phyloP scores from a whole-genome alignment of 1,140 invertebrate species.

The Drosophila melanica region DNA sequence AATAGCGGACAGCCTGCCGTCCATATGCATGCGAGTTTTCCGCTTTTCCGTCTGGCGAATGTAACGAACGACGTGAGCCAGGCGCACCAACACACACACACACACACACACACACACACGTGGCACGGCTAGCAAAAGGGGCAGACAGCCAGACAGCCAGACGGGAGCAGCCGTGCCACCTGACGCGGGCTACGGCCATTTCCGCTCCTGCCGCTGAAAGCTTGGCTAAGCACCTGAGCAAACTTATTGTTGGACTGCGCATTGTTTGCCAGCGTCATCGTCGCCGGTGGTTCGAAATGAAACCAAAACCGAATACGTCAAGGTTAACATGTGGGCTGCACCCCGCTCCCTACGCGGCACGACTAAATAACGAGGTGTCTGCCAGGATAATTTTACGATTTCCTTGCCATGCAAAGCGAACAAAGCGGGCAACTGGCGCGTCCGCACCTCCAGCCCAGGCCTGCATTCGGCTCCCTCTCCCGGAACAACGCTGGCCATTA shows the following conservation, averaged over 20 bases:
- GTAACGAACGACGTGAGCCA: conserved; percentile 39
- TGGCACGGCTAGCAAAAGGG: conserved; percentile 1
- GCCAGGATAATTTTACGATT: conserved; percentile 84
- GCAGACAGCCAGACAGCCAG: conserved; percentile 12
- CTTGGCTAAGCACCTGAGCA: conserved; percentile 80
- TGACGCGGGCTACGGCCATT: conserved; percentile 53
- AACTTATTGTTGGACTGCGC: conserved; percentile 80
- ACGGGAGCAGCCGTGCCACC: conserved; percentile 1
- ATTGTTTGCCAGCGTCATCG: conserved; percentile 55
- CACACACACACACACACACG: neutral
- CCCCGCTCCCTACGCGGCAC: conserved; percentile 19
- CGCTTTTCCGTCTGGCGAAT: conserved; percentile 66
- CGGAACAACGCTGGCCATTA: conserved; percentile 46
- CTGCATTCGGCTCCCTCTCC: neutral
- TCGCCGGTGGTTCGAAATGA: conserved; percentile 37
- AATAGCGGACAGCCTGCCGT: conserved; percentile 54
- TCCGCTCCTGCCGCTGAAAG: conserved; percentile 65
- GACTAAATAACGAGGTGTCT: conserved; percentile 81
- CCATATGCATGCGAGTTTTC: conserved; percentile 73
- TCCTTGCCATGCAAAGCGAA: conserved; percentile 60
- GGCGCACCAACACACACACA: neutral
- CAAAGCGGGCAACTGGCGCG: conserved; percentile 12
- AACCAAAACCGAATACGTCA: conserved; percentile 65
- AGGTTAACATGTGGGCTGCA: conserved; percentile 61
- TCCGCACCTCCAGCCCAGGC: neutral